A percentile compares a stretch with the other conserved stretches of the same genome.
Conservation (phyloP, 2,888 invertebrate species). For the Drosophila anceps region DNA sequence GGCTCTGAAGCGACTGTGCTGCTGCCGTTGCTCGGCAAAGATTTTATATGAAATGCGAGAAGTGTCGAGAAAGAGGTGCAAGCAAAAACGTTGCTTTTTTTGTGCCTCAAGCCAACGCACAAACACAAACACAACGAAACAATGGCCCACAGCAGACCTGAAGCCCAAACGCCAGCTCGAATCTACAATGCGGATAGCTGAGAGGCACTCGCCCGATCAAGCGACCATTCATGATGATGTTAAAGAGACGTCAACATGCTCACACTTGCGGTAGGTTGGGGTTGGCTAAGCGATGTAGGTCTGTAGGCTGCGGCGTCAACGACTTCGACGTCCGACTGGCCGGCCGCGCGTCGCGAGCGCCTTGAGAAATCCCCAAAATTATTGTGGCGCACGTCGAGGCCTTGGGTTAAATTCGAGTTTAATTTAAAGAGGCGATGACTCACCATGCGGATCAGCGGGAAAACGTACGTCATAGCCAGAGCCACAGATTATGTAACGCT, state of each 20-base stretch:
- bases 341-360: slow-evolving; percentile 47
- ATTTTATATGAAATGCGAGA: slow-evolving; percentile 83
- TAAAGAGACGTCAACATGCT: slow-evolving; percentile 60
- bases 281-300: slow-evolving; percentile 50
- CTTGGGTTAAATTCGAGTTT: slow-evolving; percentile 78
- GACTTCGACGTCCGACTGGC: slow-evolving; percentile 72
- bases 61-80: slow-evolving; percentile 60
- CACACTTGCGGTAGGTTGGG: slow-evolving; percentile 77
- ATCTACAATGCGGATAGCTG: slow-evolving; percentile 57
- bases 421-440: slow-evolving; percentile 74
- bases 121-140: slow-evolving; percentile 43
- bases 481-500: slow-evolving; percentile 71
- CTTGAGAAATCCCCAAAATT: slow-evolving; percentile 82
- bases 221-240: slow-evolving; percentile 37
- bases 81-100: slow-evolving; percentile 46
- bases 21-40: slow-evolving; percentile 67
- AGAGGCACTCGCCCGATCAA: slow-evolving; percentile 49
- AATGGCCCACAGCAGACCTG: slow-evolving; percentile 45
- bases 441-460: slow-evolving; percentile 55
- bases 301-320: slow-evolving; percentile 74
- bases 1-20: slow-evolving; percentile 78
- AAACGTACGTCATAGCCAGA: slow-evolving; percentile 74
- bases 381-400: slow-evolving; percentile 75
- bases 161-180: slow-evolving; percentile 29
- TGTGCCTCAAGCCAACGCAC: slow-evolving; percentile 50